Base-by-base conservation (phyloP, 2,113 vertebrate genomes). In the Etia nguti region DNA sequence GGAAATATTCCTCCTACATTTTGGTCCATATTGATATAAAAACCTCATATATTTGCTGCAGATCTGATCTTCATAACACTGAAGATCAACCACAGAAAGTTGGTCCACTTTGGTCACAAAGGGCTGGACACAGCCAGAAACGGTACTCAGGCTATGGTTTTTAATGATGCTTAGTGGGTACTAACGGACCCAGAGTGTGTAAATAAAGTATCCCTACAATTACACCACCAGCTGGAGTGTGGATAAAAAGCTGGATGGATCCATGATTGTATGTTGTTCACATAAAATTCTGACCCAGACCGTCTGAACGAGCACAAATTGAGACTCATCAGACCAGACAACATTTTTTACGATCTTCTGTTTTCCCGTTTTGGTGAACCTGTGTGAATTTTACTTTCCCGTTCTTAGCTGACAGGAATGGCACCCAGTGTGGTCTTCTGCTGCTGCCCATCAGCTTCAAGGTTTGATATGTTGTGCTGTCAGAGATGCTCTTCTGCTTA, bases 131-230 rank as follows among this genome's bases (percentile, higher is more conserved):
- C 9, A 8, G 8, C 9, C 36, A 65, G 20, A 38, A 38, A 68
- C 4, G 0, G 11, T 13, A 38, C 20, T 0, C 0, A 13, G 60
- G 34, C 34, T 8, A 34, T 68, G 60, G 10, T n/a, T n/a, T 68
- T 68, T 68, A 38, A 1, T 13, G 34, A 68, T 2, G 60, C 60
- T 38, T 20, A 22, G 4, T 65, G 36, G 18, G 6, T 62, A 3
- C 60, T 65, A 65, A 36, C 6, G 60, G 36, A 36, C 34, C 34
- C 60, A 68, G 6, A 38, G 60, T 5, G 11, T 8, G 60, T 4
- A 36, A 38, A 65, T n/a, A 38, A 38, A 65, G n/a, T 38, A 65
- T 65, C 10, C 60, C 60, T 34, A 65, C 38, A n/a, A 65, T 38
- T 38, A 22, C 34, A 38, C 4, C 38, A 41, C 9, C 38, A 36